Evolutionary conservation across 2,888 invertebrate species (phyloP).

Genomic region (Xestia c-nigrum): DNA sequence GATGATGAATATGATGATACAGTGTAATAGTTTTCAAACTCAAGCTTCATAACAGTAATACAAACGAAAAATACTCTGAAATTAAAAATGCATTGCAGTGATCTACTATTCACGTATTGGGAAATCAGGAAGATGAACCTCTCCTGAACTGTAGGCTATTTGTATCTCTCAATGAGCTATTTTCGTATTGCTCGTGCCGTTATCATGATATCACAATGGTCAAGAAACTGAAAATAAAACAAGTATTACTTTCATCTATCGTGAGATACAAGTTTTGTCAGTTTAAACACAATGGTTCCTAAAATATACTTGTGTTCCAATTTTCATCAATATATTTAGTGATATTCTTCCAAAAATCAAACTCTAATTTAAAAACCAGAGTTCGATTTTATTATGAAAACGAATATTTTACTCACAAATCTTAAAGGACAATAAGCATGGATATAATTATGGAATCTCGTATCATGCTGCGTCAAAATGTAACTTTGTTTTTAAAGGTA

Average conservation of each 20-base stretch:
- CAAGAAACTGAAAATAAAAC: constrained; percentile 8
- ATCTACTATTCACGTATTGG: not conserved
- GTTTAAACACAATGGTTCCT: not conserved
- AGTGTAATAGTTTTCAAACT: not conserved
- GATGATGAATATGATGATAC: no score
- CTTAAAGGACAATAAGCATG: no score
- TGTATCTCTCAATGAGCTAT: not conserved
- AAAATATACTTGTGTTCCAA: no score
- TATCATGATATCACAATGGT: not conserved
- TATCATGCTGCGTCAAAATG: no score
- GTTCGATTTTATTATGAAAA: no score
- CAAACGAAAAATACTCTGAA: not conserved
- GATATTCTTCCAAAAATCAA: no score
- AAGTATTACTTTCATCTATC: not conserved
- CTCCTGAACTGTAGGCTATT: not conserved
- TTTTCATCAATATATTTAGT: no score
- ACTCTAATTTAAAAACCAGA: not conserved
- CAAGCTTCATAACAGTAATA: not conserved
- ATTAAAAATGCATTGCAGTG: not conserved
- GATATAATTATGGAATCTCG: no score
- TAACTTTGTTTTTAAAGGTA: no score
- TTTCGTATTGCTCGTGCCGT: constrained; percentile 13
- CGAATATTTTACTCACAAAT: no score
- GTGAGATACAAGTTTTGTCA: not conserved
- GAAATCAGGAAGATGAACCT: not conserved